Percentiles rank a stretch among this genome's conserved stretches.
phyloP scores from a whole-genome alignment of 2,888 invertebrate species.

The Hesperia comma region DNA sequence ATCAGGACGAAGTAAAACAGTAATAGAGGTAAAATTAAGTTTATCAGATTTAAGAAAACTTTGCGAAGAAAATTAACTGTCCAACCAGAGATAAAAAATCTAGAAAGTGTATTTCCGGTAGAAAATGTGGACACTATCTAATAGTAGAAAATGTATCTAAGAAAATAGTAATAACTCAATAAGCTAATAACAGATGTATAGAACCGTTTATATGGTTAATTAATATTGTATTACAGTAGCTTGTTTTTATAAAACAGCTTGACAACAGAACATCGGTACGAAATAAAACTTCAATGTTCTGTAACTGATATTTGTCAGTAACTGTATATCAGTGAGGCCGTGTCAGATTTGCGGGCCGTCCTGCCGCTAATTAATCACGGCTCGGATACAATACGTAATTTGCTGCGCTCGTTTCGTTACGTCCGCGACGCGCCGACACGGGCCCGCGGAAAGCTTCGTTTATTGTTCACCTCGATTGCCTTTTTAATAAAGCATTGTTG shows the following conservation, averaged over 20 bases:
- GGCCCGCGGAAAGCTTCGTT: neutral
- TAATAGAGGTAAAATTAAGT: too few relatives aligned
- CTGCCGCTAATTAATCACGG: slow-evolving; percentile 50
- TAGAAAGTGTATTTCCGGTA: too few relatives aligned
- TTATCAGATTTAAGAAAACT: too few relatives aligned
- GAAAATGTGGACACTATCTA: too few relatives aligned
- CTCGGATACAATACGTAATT: slow-evolving; percentile 10
- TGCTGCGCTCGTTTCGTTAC: slow-evolving; percentile 3
- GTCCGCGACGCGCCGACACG: neutral
- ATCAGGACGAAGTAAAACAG: too few relatives aligned
- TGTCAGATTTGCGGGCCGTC: neutral
- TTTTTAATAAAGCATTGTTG: neutral
- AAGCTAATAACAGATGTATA: too few relatives aligned
- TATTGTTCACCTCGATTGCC: neutral
- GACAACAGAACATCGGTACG: neutral
- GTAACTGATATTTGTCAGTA: neutral
- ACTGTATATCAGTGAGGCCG: neutral
- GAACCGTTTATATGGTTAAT: neutral
- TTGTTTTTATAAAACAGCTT: neutral
- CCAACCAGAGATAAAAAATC: too few relatives aligned
- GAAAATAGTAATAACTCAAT: too few relatives aligned
- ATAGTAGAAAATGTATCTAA: too few relatives aligned
- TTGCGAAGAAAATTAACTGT: too few relatives aligned
- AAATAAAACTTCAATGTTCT: neutral
- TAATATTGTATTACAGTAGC: too few relatives aligned